Conservation (phyloP, 2,797 vertebrate species). For the Leuciscus waleckii region DNA sequence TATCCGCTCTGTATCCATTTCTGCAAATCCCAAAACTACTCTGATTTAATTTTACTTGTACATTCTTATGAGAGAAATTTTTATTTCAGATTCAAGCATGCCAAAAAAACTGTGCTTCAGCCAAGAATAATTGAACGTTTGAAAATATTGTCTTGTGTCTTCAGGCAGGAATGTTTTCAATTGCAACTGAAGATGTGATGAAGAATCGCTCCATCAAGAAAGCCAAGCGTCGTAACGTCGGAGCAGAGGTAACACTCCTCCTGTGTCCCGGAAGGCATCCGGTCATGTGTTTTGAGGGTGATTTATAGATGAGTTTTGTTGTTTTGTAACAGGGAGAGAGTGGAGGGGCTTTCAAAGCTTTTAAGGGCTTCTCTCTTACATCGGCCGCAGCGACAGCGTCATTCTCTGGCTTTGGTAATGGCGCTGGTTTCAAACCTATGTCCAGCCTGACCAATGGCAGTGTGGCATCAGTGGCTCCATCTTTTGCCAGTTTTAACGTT, state of each 20-base stretch:
- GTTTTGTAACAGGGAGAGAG: conserved; percentile 67
- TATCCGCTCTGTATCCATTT: not conserved
- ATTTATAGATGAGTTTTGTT: conserved; percentile 32
- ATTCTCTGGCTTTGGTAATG: conserved; percentile 73
- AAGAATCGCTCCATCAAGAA: conserved; percentile 94
- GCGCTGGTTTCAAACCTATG: conserved; percentile 71
- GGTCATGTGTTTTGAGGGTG: not conserved
- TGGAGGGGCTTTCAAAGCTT: conserved; percentile 74
- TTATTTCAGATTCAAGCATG: not conserved
- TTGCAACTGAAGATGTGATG: conserved; percentile 92
- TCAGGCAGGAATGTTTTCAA: conserved; percentile 91
- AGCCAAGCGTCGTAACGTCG: conserved; percentile 88
- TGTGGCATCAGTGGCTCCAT: conserved; percentile 29
- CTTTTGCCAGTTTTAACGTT: conserved; percentile 68
- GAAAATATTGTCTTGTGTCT: not conserved
- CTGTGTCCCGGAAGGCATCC: not conserved
- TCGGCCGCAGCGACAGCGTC: conserved; percentile 7
- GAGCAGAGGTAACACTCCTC: conserved; percentile 78
- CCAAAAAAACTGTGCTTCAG: not conserved
- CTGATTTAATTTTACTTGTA: not conserved
- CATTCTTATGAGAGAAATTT: not conserved
- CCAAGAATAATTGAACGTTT: not conserved
- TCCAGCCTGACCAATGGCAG: conserved; percentile 75
- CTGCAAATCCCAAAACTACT: not conserved
- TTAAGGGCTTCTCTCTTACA: conserved; percentile 76